Conservation (phyloP, 2,113 vertebrate genomes). For the Ifrita kowaldi region DNA sequence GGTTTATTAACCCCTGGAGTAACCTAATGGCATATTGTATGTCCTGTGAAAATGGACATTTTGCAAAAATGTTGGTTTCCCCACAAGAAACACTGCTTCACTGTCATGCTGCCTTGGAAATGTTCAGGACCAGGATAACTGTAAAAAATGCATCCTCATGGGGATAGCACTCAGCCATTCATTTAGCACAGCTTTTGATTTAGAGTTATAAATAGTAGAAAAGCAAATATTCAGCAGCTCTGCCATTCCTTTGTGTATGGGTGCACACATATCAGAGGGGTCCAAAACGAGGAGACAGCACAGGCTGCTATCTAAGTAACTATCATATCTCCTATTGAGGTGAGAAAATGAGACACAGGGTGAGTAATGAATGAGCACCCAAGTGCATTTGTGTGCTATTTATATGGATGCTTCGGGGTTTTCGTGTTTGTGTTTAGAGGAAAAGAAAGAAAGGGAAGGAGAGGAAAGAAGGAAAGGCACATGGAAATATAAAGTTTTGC, state of each 20-base stretch:
- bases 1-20: constrained; percentile 33
- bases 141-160: not conserved
- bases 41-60: not conserved
- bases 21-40: not conserved
- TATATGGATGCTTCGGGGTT: not conserved
- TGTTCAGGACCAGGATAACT: not conserved
- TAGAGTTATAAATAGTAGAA: not conserved
- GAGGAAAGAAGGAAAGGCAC: not conserved
- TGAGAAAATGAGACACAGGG: not conserved
- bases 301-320: not conserved
- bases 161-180: not conserved
- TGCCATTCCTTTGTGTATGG: not conserved
- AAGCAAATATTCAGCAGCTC: not conserved
- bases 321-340: not conserved
- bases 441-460: not conserved
- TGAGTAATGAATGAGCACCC: not conserved
- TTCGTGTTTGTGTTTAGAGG: not conserved
- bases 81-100: not conserved
- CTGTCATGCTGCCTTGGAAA: not conserved
- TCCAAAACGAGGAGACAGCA: not conserved
- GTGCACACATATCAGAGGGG: not conserved
- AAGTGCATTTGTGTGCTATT: not conserved
- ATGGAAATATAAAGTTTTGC: not conserved
- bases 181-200: not conserved
- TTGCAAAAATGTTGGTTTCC: not conserved